These are phyloP conservation scores for Peucedramus taeniatus DNA, from an alignment of 2,113 vertebrate species.

Conservation along the genomic window DNA sequence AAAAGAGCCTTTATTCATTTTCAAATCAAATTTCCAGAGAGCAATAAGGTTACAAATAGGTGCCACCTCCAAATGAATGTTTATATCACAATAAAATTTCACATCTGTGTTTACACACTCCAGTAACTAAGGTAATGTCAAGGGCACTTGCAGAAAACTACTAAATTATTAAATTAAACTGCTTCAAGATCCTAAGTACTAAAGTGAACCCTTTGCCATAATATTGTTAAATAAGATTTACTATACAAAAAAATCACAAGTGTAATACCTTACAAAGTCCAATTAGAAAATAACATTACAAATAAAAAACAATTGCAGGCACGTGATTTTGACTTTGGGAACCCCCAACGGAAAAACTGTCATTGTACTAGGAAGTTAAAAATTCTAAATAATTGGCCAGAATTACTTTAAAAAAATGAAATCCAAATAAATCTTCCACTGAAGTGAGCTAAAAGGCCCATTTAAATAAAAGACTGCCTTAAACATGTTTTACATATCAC, in stretches of 20 bases:
- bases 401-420: not conserved
- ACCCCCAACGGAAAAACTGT: not conserved
- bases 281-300: not conserved
- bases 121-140: slow-evolving; percentile 59
- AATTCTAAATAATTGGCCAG: not conserved
- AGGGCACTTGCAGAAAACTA: slow-evolving; percentile 44
- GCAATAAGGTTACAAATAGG: slow-evolving; percentile 18
- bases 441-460: not conserved
- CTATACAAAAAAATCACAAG: not conserved
- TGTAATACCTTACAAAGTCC: not conserved
- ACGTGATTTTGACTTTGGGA: not conserved
- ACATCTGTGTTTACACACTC: slow-evolving; percentile 57
- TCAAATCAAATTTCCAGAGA: slow-evolving; percentile 9
- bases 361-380: not conserved
- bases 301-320: not conserved
- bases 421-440: not conserved
- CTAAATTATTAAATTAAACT: slow-evolving; percentile 42
- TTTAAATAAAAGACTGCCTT: not conserved
- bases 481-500: not conserved
- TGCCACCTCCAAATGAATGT: slow-evolving; percentile 8
- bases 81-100: slow-evolving; percentile 55
- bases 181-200: slow-evolving; percentile 5
- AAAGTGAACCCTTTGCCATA: not conserved
- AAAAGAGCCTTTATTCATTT: not conserved
- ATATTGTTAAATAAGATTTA: not conserved